These are phyloP conservation scores for Notodonta ziczac DNA, from an alignment of 2,888 invertebrate genomes.

Conservation along the genomic window DNA sequence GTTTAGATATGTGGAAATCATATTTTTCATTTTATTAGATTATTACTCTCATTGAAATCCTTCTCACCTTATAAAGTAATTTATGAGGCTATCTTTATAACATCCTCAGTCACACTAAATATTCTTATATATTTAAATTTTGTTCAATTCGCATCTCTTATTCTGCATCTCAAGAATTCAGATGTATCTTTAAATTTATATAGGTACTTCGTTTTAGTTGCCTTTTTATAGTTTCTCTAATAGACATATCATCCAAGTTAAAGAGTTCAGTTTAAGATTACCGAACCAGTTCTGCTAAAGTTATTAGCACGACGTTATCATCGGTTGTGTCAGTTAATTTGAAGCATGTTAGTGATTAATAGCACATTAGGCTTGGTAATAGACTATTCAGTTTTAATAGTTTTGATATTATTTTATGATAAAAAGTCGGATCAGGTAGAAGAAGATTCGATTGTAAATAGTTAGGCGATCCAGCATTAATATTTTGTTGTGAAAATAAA, in stretches of 20 bases:
- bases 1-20: no score
- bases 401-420: not conserved
- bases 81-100: no score
- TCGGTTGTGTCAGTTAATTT: conserved; percentile 26
- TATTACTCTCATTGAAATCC: no score
- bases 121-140: no score
- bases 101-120: no score
- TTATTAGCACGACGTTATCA: conserved; percentile 22
- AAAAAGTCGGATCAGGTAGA: not conserved
- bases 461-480: no score
- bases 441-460: no score
- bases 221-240: not conserved
- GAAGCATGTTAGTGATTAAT: conserved; percentile 26
- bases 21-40: no score
- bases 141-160: no score
- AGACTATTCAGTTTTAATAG: conserved; percentile 5
- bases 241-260: not conserved
- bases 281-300: conserved; percentile 13
- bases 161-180: no score
- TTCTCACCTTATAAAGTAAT: no score
- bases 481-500: no score
- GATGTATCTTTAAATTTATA: not conserved
- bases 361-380: conserved; percentile 20
- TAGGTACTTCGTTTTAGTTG: not conserved
- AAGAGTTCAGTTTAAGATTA: conserved; percentile 1